Conservation (phyloP, 1,140 invertebrate species). For the Drosophila sechellia region DNA sequence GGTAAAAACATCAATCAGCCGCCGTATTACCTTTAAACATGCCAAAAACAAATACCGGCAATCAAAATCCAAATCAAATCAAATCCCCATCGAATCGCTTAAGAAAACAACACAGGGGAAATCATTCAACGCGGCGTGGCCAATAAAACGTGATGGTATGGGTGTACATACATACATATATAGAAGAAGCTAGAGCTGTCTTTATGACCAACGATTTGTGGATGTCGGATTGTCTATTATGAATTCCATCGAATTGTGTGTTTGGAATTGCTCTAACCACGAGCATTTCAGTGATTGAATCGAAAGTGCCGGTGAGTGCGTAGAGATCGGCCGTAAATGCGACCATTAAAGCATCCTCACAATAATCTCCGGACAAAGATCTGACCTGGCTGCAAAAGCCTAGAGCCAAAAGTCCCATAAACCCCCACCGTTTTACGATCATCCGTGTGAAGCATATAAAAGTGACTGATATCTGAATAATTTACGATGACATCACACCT, state of each 20-base stretch:
- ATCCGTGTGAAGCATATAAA: conserved; percentile 40
- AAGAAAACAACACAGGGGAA: conserved; percentile 68
- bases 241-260: conserved; percentile 63
- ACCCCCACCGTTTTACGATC: conserved; percentile 37
- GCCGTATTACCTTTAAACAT: conserved; percentile 78
- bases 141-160: conserved; percentile 51
- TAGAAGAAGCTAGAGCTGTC: conserved; percentile 6
- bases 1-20: conserved; percentile 70
- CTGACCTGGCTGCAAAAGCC: neutral
- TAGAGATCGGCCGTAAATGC: conserved; percentile 27
- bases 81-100: conserved; percentile 72
- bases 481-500: conserved; percentile 41
- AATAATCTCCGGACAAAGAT: conserved; percentile 25
- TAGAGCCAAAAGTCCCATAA: conserved; percentile 41
- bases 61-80: conserved; percentile 58
- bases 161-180: conserved; percentile 4
- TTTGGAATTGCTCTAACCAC: conserved; percentile 67
- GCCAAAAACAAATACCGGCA: conserved; percentile 78
- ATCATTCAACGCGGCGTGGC: conserved; percentile 57
- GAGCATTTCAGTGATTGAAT: conserved; percentile 57
- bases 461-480: conserved; percentile 50
- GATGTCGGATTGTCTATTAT: conserved; percentile 60
- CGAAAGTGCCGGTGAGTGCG: conserved; percentile 51
- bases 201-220: conserved; percentile 42
- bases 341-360: conserved; percentile 26